Evolutionary conservation across 2,113 vertebrate species (phyloP), one percentile per base, ranked within the genome.

Genomic region (Glaucomys volans): DNA sequence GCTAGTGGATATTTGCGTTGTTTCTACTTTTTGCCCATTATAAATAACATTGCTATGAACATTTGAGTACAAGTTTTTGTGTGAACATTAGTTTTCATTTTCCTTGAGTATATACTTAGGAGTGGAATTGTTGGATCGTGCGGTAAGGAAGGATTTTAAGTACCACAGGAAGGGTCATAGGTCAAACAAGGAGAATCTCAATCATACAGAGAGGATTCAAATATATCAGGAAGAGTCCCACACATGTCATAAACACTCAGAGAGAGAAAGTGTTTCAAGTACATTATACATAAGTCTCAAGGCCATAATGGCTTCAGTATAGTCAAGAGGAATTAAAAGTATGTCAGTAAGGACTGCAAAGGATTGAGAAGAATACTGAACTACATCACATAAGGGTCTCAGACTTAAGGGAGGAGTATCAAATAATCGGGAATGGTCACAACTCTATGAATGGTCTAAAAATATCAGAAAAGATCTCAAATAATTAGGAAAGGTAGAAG

Each of bases 31-130:
- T 52, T 67, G 64, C 50, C 57, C 89, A 54, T 91, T 87, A 80
- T 42, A 50, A 88, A 75, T 88, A 87, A 74, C 83, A 54, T 67
- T 30, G 4, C 10, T 83, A 40, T 92, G 76, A 83, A 64, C 30
- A 59, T 96, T 87, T 94, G 64, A 90, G 32, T 76, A 89, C 37
- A 96, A 79, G 44, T 77, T 92, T 69, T 95, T 95, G 44, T 92
- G 67, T 96, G 71, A 94, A 62, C 13, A 47, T 77, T 30, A 57
- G 80, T 82, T 71, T 90, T 92, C 17, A 74, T 83, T 92, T 92
- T 8, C 89, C 62, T 74, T 50, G 62, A 67, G 62, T 83, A 50
- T 80, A 84, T 47, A 72, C 18, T 76, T 86, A 76, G n/a, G 69
- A 89, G 67, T 71, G 47, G 54, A 90, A 90, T 87, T 83, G 67